A percentile compares a stretch with the other conserved stretches of the same genome.
Conservation (phyloP, 2,797 vertebrate genomes). For the Smutsia temminckii region DNA sequence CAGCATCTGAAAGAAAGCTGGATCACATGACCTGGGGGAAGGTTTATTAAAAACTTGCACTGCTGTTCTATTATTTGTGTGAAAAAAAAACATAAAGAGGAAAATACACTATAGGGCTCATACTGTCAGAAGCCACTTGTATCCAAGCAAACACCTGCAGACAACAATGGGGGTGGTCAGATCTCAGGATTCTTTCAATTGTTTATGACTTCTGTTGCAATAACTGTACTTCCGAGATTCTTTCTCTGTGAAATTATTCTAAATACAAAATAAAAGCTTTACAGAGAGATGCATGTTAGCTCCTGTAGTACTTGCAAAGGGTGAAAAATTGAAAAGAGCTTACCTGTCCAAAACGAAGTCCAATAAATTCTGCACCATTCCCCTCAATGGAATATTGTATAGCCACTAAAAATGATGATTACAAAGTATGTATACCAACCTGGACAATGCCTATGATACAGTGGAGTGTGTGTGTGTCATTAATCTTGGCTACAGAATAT, state of each 20-base stretch:
- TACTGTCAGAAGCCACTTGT: not conserved
- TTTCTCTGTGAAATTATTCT: not conserved
- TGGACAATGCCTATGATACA: too few relatives aligned
- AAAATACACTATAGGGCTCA: not conserved
- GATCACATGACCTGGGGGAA: not conserved
- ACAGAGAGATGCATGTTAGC: not conserved
- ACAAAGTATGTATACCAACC: rapidly evolving
- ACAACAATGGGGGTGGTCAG: not conserved
- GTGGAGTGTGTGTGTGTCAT: rapidly evolving
- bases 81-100: slow-evolving; percentile 9
- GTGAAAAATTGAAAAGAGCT: not conserved
- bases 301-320: not conserved
- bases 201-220: slow-evolving; percentile 10
- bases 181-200: not conserved
- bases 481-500: not conserved
- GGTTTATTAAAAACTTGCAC: slow-evolving; percentile 55
- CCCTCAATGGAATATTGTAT: not conserved
- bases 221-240: slow-evolving; percentile 27
- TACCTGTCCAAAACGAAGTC: not conserved
- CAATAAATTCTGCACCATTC: not conserved
- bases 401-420: not conserved
- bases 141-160: not conserved
- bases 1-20: not conserved
- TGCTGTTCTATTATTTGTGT: not conserved
- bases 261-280: slow-evolving; percentile 23